These are phyloP conservation scores for Pyrrhosoma nymphula DNA, from an alignment of 2,888 invertebrate species.

Conservation along the genomic window DNA sequence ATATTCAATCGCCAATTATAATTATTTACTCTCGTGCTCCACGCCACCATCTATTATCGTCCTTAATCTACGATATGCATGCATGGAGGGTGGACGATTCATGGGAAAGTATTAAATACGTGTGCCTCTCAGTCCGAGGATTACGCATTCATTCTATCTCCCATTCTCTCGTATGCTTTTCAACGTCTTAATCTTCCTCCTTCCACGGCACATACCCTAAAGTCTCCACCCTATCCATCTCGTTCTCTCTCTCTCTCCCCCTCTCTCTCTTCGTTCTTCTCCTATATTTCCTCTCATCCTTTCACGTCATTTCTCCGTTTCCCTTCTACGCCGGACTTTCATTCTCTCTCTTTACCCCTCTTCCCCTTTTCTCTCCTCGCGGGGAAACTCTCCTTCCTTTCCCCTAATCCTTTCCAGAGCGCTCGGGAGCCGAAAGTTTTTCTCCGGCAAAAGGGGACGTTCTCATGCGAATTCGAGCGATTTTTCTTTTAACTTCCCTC, in stretches of 20 bases:
- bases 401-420: neutral
- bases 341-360: neutral
- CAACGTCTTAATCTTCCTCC: neutral
- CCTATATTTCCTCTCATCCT: neutral
- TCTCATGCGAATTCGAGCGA: neutral
- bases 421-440: neutral
- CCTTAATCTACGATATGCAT: too few relatives aligned
- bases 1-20: too few relatives aligned
- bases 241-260: neutral
- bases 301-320: neutral
- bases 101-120: neutral
- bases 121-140: neutral
- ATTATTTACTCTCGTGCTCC: too few relatives aligned
- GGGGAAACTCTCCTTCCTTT: neutral
- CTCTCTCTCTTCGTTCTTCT: neutral
- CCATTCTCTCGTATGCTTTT: neutral
- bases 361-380: neutral
- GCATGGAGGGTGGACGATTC: too few relatives aligned
- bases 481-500: neutral
- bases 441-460: neutral
- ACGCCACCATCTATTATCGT: too few relatives aligned
- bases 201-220: neutral
- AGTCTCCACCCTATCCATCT: neutral
- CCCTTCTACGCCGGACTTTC: neutral
- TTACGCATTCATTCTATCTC: neutral